Evolutionary conservation across 1,140 invertebrate species (phyloP), one percentile per base, ranked within the genome.

Genomic region (Pristionchus pacificus): DNA sequence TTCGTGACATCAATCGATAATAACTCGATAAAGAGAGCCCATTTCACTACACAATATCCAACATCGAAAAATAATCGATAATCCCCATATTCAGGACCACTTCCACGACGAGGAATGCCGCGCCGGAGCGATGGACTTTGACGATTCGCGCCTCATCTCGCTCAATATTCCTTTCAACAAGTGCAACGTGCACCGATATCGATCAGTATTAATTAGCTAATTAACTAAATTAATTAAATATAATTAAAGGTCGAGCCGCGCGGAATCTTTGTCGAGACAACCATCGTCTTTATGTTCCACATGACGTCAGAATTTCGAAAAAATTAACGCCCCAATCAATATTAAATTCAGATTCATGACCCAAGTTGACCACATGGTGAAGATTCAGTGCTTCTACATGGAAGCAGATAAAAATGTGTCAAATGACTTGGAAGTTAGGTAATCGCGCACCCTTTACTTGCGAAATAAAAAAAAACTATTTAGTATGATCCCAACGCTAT

Each of bases 381-480:
- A 83, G 62, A 74, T 83, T 32, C 81, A 83, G 77, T 83, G 81
- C 62, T 83, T 83, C 72, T 83, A 83, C 66, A 83, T 83, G 81
- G 81, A 83, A 76, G 82, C 81, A 2, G 82, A 83, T 24, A 83
- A 83, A 49, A 62, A 70, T 38, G 81, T 83, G 0, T 78, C 77
- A n/a, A 76, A 78, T 15, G 82, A 80, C 19, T 57, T 83, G 57
- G 83, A 84, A 76, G 81, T 83, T 30, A 82, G 80, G 80, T 82
- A 24, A 64, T n/a, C n/a, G 63, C 13, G 32, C 28, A 25, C 27
- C n/a, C 66, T 66, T 63, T 10, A 31, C n/a, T 58, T n/a, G 2
- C 19, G 28, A 19, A 65, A 32, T 57, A 30, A 6, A 19, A 25
- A 33, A 10, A 32, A 32, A 33, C 57, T 66, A 19, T 83, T 38